Evolutionary conservation across 2,888 invertebrate species (phyloP).

Genomic region (Allophyes oxyacanthae): DNA sequence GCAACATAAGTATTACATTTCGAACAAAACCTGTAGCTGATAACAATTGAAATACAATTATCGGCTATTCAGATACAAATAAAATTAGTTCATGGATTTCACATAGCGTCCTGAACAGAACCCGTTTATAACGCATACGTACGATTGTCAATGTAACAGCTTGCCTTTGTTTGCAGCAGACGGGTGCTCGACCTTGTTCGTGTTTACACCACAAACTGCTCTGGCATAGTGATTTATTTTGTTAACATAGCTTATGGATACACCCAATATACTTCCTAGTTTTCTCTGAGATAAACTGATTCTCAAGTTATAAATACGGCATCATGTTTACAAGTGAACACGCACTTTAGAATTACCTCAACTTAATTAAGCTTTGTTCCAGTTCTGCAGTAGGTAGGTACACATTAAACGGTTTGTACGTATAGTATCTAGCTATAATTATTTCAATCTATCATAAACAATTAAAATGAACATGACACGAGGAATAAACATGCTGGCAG

Average conservation of each 20-base stretch:
- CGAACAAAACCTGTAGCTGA: not conserved
- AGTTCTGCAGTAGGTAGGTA: too few relatives aligned
- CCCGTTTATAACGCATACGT: conserved; percentile 37
- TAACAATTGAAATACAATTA: conserved; percentile 15
- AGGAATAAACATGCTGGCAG: conserved; percentile 31
- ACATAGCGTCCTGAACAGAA: conserved; percentile 33
- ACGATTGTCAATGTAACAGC: conserved; percentile 44
- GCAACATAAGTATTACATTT: too few relatives aligned
- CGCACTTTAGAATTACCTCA: too few relatives aligned
- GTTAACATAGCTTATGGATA: conserved; percentile 57
- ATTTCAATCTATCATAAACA: conserved; percentile 29
- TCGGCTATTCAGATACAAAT: conserved; percentile 18
- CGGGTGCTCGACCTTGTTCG: conserved; percentile 62
- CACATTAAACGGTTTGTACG: conserved; percentile 3
- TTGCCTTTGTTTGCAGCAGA: conserved; percentile 59
- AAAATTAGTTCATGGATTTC: conserved; percentile 12
- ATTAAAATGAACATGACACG: conserved; percentile 36
- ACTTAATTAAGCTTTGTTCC: too few relatives aligned
- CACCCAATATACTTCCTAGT: conserved; percentile 51
- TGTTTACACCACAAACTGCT: conserved; percentile 62
- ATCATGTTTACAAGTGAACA: too few relatives aligned
- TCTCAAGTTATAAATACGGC: conserved; percentile 6
- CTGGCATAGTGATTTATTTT: conserved; percentile 69
- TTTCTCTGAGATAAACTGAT: conserved; percentile 19
- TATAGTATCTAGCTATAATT: conserved; percentile 24